Conservation (phyloP, 2,888 invertebrate species). For the Matsumyia berberina region DNA sequence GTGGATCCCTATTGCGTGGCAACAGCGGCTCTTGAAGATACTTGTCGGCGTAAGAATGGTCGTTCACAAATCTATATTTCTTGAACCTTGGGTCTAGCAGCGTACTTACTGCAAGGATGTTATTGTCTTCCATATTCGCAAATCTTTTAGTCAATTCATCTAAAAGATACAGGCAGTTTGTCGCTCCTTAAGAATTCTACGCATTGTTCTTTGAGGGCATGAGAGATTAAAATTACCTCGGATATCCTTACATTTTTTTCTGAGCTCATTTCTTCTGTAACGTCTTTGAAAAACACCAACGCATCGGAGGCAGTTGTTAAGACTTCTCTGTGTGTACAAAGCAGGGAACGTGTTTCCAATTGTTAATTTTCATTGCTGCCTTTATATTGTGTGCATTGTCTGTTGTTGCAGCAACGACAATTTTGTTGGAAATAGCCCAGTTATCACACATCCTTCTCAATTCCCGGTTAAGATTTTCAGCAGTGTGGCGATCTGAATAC, state of each 20-base stretch:
- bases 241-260: conserved; percentile 26
- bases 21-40: neutral
- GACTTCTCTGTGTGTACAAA: conserved; percentile 16
- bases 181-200: neutral
- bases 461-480: conserved; percentile 1
- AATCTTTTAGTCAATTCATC: conserved; percentile 1
- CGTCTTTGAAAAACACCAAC: conserved; percentile 15
- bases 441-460: conserved; percentile 8
- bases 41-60: neutral
- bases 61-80: conserved; percentile 21
- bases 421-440: conserved; percentile 22
- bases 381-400: conserved; percentile 3
- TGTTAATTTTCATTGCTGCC: conserved; percentile 8
- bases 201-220: conserved; percentile 2
- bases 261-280: conserved; percentile 30
- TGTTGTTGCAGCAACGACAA: conserved; percentile 22
- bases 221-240: conserved; percentile 34
- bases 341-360: conserved; percentile 17
- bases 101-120: conserved; percentile 16
- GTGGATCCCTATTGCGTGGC: neutral
- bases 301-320: neutral
- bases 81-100: conserved; percentile 37
- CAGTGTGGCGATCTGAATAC: neutral
- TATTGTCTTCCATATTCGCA: neutral
- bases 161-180: conserved; percentile 2